phyloP scores from a whole-genome alignment of 2,113 vertebrate genomes.

The Solea solea region DNA sequence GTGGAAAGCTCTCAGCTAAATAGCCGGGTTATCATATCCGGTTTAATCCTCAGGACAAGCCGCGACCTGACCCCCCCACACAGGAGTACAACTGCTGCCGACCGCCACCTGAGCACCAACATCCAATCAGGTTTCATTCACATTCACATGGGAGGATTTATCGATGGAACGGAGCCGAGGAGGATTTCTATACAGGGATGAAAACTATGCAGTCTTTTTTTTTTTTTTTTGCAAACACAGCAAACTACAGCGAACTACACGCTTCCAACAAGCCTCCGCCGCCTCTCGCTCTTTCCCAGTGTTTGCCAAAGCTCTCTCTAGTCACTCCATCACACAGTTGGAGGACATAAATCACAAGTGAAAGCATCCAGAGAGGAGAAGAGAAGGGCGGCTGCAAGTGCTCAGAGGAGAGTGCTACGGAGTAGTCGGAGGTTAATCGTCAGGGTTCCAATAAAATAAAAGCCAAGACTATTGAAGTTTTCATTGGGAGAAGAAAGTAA shows the following conservation, averaged over 20 bases:
- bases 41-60: conserved; percentile 45
- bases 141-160: conserved; percentile 23
- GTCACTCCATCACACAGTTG: conserved; percentile 35
- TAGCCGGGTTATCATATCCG: conserved; percentile 50
- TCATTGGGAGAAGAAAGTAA: not conserved
- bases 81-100: conserved; percentile 33
- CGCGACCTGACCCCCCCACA: conserved; percentile 35
- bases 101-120: conserved; percentile 8
- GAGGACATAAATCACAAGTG: conserved; percentile 50
- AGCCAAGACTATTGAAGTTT: not conserved
- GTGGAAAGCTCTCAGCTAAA: conserved; percentile 54
- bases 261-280: conserved; percentile 10
- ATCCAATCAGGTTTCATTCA: conserved; percentile 42
- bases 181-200: not conserved
- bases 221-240: conserved; percentile 45
- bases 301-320: conserved; percentile 43
- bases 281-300: conserved; percentile 12
- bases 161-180: conserved; percentile 29
- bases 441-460: not conserved
- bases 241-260: conserved; percentile 15
- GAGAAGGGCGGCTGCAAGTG: not conserved
- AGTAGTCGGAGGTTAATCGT: conserved; percentile 10
- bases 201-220: not conserved
- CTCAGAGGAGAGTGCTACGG: not conserved
- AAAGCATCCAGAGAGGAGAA: conserved; percentile 9